Evolutionary conservation across 2,113 vertebrate species (phyloP).

Genomic region (Climacteris rufus): DNA sequence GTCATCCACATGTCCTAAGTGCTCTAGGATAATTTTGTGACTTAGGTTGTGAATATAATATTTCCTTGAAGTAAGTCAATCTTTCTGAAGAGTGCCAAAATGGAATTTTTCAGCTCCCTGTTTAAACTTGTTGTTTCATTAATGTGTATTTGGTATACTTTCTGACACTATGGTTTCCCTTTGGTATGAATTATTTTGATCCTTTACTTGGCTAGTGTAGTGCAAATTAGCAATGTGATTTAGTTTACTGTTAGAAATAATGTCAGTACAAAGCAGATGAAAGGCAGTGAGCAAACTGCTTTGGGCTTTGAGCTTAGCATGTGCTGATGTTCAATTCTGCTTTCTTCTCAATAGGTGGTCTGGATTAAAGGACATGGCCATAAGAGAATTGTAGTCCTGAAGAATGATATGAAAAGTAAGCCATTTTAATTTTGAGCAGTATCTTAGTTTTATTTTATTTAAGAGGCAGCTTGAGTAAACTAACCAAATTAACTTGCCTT

Average conservation of each 20-base stretch:
- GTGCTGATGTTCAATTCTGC: neutral
- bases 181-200: neutral
- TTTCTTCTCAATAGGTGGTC: slow-evolving; percentile 79
- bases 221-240: neutral
- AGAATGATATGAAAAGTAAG: slow-evolving; percentile 98
- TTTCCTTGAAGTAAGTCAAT: neutral
- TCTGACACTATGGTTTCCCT: neutral
- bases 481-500: neutral
- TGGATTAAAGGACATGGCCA: slow-evolving; percentile 99
- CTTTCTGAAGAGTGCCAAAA: neutral
- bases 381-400: slow-evolving; percentile 97
- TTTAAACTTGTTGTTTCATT: neutral
- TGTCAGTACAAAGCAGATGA: neutral
- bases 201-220: neutral
- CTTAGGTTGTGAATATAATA: neutral
- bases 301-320: neutral
- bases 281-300: neutral
- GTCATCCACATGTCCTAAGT: neutral
- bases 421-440: neutral
- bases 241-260: neutral
- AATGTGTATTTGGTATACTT: neutral
- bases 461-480: neutral
- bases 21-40: neutral
- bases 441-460: neutral
- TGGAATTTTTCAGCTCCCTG: neutral